Base-by-base conservation (phyloP, 1,140 invertebrate genomes). In the Brachionus calyciflorus region DNA sequence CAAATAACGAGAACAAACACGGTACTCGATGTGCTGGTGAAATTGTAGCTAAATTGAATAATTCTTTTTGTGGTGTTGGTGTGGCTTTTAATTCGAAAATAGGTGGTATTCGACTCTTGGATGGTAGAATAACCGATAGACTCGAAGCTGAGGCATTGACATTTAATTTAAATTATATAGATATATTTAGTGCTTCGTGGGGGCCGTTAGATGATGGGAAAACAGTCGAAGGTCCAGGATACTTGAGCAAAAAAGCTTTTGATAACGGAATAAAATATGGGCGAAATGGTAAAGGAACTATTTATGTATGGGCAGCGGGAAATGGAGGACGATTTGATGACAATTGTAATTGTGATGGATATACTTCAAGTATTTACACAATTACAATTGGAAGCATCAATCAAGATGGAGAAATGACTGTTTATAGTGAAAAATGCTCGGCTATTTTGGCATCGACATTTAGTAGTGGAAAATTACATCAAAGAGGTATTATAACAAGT, bases 171-270 rank as follows among this genome's bases (percentile, higher is more conserved):
- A 90, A 94, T 79, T 93, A 96, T 84, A 93, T 98, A 76, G 93
- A 96, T 82, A 93, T 98, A 78, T 96, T 96, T 84, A 94, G 92
- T 79, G 93, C 94, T 0, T 96, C 93, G 0, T 98, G 94, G 94
- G 94, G 93, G 5, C 84, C 84, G 3, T 81, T 81, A 77, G 82
- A 83, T 78, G 94, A 98, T 85, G 96, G 95, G 1, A 93, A 94
- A 84, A 98, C 91, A 24, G 81, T 85, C 55, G 84, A 85, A 40
- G 81, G 78, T 6, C 85, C 85, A 6, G 81, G 81, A 19, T 17
- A 12, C 1, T 81, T 84, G 30, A 79, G 81, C 17, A 51, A 33
- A 33, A 73, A 78, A 78, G 84, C 82, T 37, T 80, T 85, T 79
- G 79, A 81, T 41, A 79, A 81, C 78, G 84, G 84, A 3, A 80